Evolutionary conservation across 2,113 vertebrate genomes (phyloP).

Genomic region (Aspidoscelis tigris): DNA sequence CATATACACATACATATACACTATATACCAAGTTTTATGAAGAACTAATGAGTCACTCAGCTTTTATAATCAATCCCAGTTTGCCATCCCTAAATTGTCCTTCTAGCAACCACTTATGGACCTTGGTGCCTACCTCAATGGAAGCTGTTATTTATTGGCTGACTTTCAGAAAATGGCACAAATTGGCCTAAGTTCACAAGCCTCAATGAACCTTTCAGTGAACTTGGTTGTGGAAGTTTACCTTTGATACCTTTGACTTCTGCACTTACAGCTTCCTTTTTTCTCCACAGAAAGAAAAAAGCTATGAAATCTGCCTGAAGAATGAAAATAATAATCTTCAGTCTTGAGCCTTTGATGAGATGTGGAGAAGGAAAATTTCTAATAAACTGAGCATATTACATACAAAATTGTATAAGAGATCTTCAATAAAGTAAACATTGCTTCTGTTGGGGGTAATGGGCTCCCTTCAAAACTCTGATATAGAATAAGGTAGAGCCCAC

Average conservation of each 20-base stretch:
- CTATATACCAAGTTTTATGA: neutral
- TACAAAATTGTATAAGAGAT: too few species aligned
- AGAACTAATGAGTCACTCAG: neutral
- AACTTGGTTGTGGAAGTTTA: neutral
- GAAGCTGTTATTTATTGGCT: constrained; percentile 16
- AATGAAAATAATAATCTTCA: constrained; percentile 20
- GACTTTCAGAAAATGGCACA: constrained; percentile 2
- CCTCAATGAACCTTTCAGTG: constrained; percentile 10
- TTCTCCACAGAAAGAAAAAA: neutral
- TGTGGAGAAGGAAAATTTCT: neutral
- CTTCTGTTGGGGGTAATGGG: too few species aligned
- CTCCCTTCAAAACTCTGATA: too few species aligned
- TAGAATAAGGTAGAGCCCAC: too few species aligned
- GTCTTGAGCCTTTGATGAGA: neutral
- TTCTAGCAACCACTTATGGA: neutral
- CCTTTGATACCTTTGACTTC: neutral
- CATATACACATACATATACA: neutral
- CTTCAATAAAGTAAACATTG: too few species aligned
- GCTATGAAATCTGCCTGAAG: constrained; percentile 5
- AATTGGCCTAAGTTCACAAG: constrained; percentile 34
- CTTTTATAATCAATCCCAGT: neutral
- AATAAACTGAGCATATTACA: too few species aligned
- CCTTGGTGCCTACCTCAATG: neutral
- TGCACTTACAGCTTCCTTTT: neutral
- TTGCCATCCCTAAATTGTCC: neutral